Conservation (phyloP, 2,797 vertebrate species). For the Sylvia borin region DNA sequence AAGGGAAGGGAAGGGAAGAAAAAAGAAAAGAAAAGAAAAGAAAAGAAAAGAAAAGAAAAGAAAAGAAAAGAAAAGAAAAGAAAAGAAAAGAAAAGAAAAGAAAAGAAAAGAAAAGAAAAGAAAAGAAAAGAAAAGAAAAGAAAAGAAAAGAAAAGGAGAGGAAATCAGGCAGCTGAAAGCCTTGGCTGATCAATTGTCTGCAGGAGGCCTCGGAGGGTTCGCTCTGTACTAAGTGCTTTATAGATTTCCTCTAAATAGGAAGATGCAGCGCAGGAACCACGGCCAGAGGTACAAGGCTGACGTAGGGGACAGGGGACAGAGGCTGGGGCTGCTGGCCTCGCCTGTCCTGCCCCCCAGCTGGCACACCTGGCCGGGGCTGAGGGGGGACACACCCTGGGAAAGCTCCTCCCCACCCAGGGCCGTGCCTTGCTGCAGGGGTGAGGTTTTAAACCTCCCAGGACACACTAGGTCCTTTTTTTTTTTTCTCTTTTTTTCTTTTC, state of each 20-base stretch:
- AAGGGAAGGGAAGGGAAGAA: too few species aligned
- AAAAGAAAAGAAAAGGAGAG: too few species aligned
- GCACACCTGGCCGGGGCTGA: background rate
- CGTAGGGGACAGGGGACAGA: accelerated
- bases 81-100: too few species aligned
- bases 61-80: too few species aligned
- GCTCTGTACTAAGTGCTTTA: slow-evolving; percentile 19
- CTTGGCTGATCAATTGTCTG: background rate
- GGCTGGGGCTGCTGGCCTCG: background rate
- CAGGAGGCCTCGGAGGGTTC: background rate
- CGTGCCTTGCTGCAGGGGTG: accelerated
- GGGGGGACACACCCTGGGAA: background rate
- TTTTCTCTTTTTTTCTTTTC: too few species aligned
- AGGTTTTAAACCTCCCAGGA: background rate
- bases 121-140: too few species aligned
- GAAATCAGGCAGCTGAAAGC: background rate
- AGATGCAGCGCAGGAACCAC: background rate
- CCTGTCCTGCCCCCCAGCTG: background rate
- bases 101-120: too few species aligned
- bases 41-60: too few species aligned
- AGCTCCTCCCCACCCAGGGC: background rate
- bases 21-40: too few species aligned
- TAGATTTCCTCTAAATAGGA: slow-evolving; percentile 51
- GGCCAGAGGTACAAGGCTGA: background rate
- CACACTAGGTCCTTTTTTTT: accelerated